Conservation (phyloP, 1,140 invertebrate genomes). For the Rhysida immarginata region DNA sequence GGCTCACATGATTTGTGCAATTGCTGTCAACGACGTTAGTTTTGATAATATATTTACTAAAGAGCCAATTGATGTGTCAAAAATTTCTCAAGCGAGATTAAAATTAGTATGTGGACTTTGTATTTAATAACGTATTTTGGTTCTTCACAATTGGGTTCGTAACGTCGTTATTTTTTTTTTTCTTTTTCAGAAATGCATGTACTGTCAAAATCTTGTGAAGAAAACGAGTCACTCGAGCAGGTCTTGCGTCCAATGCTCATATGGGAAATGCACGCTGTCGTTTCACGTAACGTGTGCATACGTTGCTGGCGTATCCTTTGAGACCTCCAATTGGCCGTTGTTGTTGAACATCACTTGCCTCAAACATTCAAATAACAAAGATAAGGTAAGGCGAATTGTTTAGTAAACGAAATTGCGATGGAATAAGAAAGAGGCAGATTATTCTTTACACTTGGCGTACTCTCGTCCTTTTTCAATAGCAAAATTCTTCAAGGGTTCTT, state of each 20-base stretch:
- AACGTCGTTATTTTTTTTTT: constrained; percentile 8
- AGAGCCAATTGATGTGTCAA: constrained; percentile 31
- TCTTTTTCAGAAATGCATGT: constrained; percentile 16
- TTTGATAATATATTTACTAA: constrained; percentile 25
- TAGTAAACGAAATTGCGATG: no score
- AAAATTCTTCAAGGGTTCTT: neutral
- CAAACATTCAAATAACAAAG: constrained; percentile 27
- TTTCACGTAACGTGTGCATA: constrained; percentile 38
- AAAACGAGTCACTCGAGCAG: constrained; percentile 12
- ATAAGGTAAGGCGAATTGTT: constrained; percentile 20
- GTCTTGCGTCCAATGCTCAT: constrained; percentile 33
- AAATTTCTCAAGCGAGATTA: constrained; percentile 19
- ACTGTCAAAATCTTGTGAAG: constrained; percentile 15
- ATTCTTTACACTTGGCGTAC: no score
- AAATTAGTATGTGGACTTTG: constrained; percentile 23
- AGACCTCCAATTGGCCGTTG: constrained; percentile 30
- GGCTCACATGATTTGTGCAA: constrained; percentile 39
- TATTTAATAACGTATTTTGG: neutral
- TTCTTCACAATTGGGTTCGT: neutral
- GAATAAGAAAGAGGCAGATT: no score
- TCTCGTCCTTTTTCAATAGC: neutral
- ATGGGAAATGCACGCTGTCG: constrained; percentile 27
- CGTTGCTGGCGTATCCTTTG: constrained; percentile 31
- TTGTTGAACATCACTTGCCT: constrained; percentile 37
- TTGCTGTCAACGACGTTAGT: constrained; percentile 31